Evolutionary conservation across 2,888 invertebrate species (phyloP).

Genomic region (Hemistola chrysoprasaria): DNA sequence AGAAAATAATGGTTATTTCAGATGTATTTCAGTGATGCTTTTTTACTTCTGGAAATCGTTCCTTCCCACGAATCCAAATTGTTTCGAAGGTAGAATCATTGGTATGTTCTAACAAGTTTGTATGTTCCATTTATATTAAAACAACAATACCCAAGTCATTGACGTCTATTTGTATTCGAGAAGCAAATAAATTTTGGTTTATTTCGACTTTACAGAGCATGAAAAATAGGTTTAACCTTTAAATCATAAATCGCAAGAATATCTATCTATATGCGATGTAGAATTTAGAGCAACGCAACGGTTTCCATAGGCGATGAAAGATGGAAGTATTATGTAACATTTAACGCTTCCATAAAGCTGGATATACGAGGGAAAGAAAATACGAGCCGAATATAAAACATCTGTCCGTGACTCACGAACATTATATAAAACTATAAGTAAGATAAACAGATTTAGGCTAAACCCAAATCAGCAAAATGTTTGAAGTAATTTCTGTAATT

Average conservation of each 20-base stretch:
- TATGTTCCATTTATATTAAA: neutral
- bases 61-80: no score
- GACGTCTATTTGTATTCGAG: constrained; percentile 24
- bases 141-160: constrained; percentile 20
- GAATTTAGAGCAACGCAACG: constrained; percentile 36
- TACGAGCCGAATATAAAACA: constrained; percentile 64
- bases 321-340: constrained; percentile 62
- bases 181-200: constrained; percentile 22
- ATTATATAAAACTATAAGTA: constrained; percentile 60
- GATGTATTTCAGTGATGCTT: no score
- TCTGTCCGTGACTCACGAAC: constrained; percentile 63
- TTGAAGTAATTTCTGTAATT: no score
- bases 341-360: constrained; percentile 63
- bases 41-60: no score
- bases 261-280: constrained; percentile 18
- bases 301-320: constrained; percentile 47
- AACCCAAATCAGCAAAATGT: constrained; percentile 36
- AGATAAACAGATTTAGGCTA: constrained; percentile 58
- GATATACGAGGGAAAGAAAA: constrained; percentile 58
- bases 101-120: no score
- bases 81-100: no score
- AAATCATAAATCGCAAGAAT: constrained; percentile 16
- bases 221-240: constrained; percentile 16
- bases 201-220: constrained; percentile 12
- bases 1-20: no score